Evolutionary conservation across 2,113 vertebrate species (phyloP).

Genomic region (Xenus cinereus): DNA sequence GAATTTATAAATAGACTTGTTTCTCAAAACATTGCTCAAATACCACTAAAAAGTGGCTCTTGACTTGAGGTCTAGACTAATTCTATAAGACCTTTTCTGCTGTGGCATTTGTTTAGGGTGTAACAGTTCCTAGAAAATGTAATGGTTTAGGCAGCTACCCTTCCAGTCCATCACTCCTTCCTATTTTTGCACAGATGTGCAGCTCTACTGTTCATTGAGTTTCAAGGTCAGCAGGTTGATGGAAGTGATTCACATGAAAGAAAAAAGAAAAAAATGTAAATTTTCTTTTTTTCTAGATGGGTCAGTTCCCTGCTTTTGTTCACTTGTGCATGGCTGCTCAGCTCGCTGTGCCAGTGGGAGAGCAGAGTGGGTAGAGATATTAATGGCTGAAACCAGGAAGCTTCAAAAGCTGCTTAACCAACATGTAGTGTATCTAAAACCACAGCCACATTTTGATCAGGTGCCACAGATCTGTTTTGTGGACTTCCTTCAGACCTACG

Average conservation of each 20-base stretch:
- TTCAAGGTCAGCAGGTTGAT: neutral
- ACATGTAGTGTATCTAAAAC: neutral
- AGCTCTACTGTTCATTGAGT: neutral
- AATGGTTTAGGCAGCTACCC: neutral
- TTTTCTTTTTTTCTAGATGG: neutral
- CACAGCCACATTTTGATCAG: neutral
- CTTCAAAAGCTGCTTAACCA: neutral
- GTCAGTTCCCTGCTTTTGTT: neutral
- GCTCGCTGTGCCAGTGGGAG: neutral
- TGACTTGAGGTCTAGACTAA: neutral
- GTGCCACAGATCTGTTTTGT: neutral
- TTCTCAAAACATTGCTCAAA: neutral
- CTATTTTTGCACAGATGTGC: neutral
- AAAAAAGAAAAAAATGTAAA: neutral
- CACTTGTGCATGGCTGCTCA: neutral
- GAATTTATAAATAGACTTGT: neutral
- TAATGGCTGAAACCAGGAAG: neutral
- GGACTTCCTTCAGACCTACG: neutral
- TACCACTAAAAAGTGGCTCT: neutral
- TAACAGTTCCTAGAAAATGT: neutral
- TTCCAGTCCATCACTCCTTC: neutral
- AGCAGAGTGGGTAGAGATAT: neutral
- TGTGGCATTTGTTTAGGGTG: neutral
- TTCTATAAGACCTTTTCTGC: neutral
- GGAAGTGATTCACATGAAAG: neutral